Percentiles rank a stretch among this genome's conserved stretches.
phyloP scores from a whole-genome alignment of 2,113 vertebrate genomes.

The Typhlomys cinereus region DNA sequence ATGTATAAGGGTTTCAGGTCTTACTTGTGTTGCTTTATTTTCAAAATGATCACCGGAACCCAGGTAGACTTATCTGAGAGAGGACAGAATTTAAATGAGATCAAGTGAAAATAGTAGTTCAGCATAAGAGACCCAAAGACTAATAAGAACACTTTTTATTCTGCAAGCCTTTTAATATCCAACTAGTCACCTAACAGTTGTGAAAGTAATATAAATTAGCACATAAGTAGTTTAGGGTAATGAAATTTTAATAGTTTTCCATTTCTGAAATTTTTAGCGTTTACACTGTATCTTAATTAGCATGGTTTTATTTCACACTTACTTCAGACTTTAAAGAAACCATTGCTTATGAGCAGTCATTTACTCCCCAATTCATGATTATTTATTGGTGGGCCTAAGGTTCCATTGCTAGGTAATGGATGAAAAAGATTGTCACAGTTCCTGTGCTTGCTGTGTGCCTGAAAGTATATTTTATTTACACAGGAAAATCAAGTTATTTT shows the following conservation, averaged over 20 bases:
- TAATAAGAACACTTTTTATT: neutral
- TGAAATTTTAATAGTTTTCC: neutral
- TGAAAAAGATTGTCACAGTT: neutral
- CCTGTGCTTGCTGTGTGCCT: neutral
- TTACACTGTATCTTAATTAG: neutral
- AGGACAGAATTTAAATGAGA: neutral
- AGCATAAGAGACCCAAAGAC: neutral
- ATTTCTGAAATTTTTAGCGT: neutral
- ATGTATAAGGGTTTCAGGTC: neutral
- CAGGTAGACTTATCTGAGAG: neutral
- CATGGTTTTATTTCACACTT: neutral
- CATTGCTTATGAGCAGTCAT: neutral
- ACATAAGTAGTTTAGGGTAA: neutral
- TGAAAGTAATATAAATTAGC: neutral
- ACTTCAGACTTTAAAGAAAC: neutral
- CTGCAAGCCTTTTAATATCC: neutral
- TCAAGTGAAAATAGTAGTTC: neutral
- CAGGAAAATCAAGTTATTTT: neutral
- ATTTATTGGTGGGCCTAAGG: neutral
- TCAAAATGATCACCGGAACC: neutral
- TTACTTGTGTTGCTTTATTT: neutral
- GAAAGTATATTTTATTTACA: neutral
- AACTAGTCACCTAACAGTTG: neutral
- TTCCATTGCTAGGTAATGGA: neutral
- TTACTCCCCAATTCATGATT: neutral